Percentiles rank a stretch among this genome's conserved stretches.
These are phyloP conservation scores for Diadumene lineata DNA, from an alignment of 92 coral and sea anemone genomes.

Conservation along the genomic window DNA sequence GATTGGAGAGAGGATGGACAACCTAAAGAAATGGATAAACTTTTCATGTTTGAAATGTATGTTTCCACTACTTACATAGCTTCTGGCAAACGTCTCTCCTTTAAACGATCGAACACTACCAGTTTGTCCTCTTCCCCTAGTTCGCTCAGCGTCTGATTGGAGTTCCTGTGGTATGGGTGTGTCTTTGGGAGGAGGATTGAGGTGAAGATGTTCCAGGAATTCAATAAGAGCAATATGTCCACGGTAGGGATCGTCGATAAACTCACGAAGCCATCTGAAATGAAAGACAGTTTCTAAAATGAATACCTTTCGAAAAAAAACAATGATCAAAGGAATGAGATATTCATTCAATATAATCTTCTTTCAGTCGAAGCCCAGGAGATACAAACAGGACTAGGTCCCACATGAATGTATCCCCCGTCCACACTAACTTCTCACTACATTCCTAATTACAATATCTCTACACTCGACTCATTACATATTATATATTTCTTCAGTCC, in stretches of 20 bases:
- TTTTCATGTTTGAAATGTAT: background rate
- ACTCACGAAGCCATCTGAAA: slow-evolving; percentile 91
- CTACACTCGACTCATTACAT: too few relatives aligned
- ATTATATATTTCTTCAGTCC: too few relatives aligned
- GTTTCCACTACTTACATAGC: slow-evolving; percentile 30
- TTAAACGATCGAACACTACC: slow-evolving; percentile 58
- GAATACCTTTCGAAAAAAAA: too few relatives aligned
- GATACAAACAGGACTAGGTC: too few relatives aligned
- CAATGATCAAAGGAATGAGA: too few relatives aligned
- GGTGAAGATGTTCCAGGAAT: slow-evolving; percentile 85
- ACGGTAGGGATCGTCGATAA: slow-evolving; percentile 92
- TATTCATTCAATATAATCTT: too few relatives aligned
- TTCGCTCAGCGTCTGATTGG: slow-evolving; percentile 29
- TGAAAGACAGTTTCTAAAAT: background rate
- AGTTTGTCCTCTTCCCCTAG: background rate
- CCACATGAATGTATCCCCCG: too few relatives aligned
- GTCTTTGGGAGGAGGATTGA: slow-evolving; percentile 65
- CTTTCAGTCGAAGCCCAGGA: too few relatives aligned
- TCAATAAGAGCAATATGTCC: slow-evolving; percentile 89
- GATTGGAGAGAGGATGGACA: too few relatives aligned
- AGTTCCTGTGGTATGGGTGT: slow-evolving; percentile 36
- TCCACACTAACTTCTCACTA: too few relatives aligned
- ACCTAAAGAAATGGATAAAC: background rate
- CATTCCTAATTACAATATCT: too few relatives aligned
- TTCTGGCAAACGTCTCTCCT: slow-evolving; percentile 84